Percentiles rank a stretch among this genome's conserved stretches.
Evolutionary conservation across 2,797 vertebrate genomes (phyloP).

Genomic region (Malacoctenus gilli): DNA sequence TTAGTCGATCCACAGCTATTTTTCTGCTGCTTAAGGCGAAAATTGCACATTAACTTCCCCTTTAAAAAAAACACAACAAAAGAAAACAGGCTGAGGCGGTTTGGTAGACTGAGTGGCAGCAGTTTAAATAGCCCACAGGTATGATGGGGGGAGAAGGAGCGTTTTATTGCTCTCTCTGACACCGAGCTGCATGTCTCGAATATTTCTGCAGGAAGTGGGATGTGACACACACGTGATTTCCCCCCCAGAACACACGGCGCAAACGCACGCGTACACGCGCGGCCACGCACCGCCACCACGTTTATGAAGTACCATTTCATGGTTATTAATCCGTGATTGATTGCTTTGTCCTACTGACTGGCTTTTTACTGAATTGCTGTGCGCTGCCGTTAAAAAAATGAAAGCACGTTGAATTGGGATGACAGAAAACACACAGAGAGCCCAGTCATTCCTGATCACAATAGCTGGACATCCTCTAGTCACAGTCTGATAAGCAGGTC

Average conservation of each 20-base stretch:
- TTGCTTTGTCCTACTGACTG: background rate
- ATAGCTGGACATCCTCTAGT: slow-evolving; percentile 19
- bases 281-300: too few species aligned
- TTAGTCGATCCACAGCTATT: background rate
- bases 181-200: slow-evolving; percentile 12
- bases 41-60: background rate
- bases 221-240: too few species aligned
- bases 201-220: background rate
- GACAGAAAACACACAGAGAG: background rate
- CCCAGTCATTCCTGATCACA: slow-evolving; percentile 13
- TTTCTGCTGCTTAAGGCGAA: background rate
- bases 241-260: background rate
- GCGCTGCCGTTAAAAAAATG: background rate
- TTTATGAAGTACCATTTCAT: slow-evolving; percentile 21
- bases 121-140: slow-evolving; percentile 42
- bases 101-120: slow-evolving; percentile 42
- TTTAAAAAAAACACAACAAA: too few species aligned
- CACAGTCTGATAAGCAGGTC: slow-evolving; percentile 42
- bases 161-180: too few species aligned
- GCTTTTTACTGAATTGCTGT: background rate
- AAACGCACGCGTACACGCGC: background rate
- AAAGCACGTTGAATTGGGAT: slow-evolving; percentile 1
- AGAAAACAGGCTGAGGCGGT: too few species aligned
- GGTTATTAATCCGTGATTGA: slow-evolving; percentile 12
- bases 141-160: background rate